Conservation (phyloP, 2,888 invertebrate species). For the Ceriagrion tenellum region DNA sequence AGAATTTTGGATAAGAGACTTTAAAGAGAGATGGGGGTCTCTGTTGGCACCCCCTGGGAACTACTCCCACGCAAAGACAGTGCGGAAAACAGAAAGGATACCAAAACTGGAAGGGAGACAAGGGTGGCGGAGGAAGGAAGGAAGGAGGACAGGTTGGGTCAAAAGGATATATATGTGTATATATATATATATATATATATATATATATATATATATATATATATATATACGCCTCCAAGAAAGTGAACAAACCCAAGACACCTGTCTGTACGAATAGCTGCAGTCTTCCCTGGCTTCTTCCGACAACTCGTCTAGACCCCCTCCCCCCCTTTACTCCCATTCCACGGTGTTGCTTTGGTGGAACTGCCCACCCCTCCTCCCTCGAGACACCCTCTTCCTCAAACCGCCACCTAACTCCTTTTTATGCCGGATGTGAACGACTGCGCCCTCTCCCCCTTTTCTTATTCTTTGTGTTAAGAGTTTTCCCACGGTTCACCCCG, state of each 20-base stretch:
- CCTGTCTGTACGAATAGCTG: constrained; percentile 37
- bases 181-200: too few species aligned
- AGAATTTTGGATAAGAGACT: background rate
- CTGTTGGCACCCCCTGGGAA: background rate
- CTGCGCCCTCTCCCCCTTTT: background rate
- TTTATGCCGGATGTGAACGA: constrained; percentile 32
- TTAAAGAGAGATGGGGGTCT: background rate
- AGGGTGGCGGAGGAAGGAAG: background rate
- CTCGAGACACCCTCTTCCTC: background rate
- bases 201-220: too few species aligned
- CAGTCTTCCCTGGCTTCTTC: constrained; percentile 24
- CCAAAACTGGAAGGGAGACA: background rate
- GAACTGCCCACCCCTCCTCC: background rate
- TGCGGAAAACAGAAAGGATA: constrained; percentile 17
- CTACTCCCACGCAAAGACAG: constrained; percentile 3
- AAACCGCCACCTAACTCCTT: background rate
- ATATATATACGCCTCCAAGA: too few species aligned
- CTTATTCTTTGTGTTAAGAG: constrained; percentile 16
- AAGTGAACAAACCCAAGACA: constrained; percentile 35
- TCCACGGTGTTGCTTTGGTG: background rate
- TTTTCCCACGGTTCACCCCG: constrained; percentile 21
- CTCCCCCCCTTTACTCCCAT: too few species aligned
- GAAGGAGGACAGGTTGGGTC: background rate
- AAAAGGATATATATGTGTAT: too few species aligned
- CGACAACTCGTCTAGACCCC: background rate